Conservation (phyloP, 1,140 invertebrate species). For the Rhizoglyphus robini region DNA sequence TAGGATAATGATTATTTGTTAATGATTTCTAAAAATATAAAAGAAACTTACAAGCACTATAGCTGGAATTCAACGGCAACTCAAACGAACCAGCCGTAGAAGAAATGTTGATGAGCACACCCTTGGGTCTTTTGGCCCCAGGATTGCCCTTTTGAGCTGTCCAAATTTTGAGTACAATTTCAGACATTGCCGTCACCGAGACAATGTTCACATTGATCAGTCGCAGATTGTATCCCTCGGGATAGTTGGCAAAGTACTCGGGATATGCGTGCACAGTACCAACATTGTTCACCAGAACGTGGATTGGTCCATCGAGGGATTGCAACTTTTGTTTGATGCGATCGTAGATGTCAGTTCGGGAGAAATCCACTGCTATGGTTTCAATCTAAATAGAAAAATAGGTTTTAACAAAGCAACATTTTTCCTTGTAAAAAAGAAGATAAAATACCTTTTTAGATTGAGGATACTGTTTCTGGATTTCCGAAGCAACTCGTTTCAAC, state of each 20-base stretch:
- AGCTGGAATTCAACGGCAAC: slow-evolving; percentile 74
- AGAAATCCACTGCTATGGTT: slow-evolving; percentile 15
- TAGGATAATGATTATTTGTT: slow-evolving; percentile 68
- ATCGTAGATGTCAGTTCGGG: slow-evolving; percentile 11
- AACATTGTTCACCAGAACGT: slow-evolving; percentile 20
- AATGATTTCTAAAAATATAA: slow-evolving; percentile 81
- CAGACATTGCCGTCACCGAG: background rate
- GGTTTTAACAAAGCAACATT: no score
- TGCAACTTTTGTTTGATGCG: background rate
- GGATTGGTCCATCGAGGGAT: slow-evolving; percentile 32
- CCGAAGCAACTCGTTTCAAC: no score
- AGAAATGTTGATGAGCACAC: slow-evolving; percentile 21
- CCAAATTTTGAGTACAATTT: slow-evolving; percentile 1
- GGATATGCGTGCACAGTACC: slow-evolving; percentile 3
- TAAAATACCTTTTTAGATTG: no score
- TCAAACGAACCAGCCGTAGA: slow-evolving; percentile 49
- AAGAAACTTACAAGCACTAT: slow-evolving; percentile 61
- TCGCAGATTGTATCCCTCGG: background rate
- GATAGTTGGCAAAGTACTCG: slow-evolving; percentile 14
- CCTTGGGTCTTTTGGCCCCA: slow-evolving; percentile 15
- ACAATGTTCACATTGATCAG: background rate
- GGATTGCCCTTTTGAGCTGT: slow-evolving; percentile 25
- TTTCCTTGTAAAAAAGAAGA: no score
- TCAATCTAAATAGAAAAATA: no score
- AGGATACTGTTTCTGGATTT: no score